Conservation (phyloP, 2,888 invertebrate genomes). For the Apocheima hispidaria region DNA sequence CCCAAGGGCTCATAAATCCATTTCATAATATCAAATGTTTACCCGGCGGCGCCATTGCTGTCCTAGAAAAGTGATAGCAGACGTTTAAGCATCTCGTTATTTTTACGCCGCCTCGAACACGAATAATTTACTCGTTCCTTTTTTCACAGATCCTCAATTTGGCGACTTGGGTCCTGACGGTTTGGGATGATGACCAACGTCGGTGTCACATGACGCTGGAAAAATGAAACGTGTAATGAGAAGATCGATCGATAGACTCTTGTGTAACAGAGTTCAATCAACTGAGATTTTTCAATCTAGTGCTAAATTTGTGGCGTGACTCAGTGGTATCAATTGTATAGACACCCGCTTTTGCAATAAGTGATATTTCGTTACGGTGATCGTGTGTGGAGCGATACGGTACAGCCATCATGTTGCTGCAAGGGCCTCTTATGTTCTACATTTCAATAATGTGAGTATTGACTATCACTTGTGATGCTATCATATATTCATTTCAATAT, state of each 20-base stretch:
- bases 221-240: slow-evolving; percentile 46
- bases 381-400: slow-evolving; percentile 58
- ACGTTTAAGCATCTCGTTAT: slow-evolving; percentile 51
- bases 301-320: slow-evolving; percentile 60
- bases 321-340: slow-evolving; percentile 54
- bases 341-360: slow-evolving; percentile 50
- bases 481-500: slow-evolving; percentile 32
- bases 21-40: slow-evolving; percentile 51
- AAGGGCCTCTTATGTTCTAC: slow-evolving; percentile 65
- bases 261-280: slow-evolving; percentile 54
- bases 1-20: slow-evolving; percentile 38
- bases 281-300: slow-evolving; percentile 53
- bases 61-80: slow-evolving; percentile 47
- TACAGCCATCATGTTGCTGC: slow-evolving; percentile 62
- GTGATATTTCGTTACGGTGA: slow-evolving; percentile 62
- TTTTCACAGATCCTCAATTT: slow-evolving; percentile 61
- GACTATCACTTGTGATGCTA: slow-evolving; percentile 44
- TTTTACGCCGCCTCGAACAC: slow-evolving; percentile 44
- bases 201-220: slow-evolving; percentile 62
- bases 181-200: slow-evolving; percentile 58
- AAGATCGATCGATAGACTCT: slow-evolving; percentile 42
- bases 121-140: slow-evolving; percentile 54
- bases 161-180: slow-evolving; percentile 38
- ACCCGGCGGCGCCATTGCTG: slow-evolving; percentile 51
- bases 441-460: slow-evolving; percentile 74